Conservation (phyloP, 2,797 vertebrate genomes). For the Pampus argenteus region DNA sequence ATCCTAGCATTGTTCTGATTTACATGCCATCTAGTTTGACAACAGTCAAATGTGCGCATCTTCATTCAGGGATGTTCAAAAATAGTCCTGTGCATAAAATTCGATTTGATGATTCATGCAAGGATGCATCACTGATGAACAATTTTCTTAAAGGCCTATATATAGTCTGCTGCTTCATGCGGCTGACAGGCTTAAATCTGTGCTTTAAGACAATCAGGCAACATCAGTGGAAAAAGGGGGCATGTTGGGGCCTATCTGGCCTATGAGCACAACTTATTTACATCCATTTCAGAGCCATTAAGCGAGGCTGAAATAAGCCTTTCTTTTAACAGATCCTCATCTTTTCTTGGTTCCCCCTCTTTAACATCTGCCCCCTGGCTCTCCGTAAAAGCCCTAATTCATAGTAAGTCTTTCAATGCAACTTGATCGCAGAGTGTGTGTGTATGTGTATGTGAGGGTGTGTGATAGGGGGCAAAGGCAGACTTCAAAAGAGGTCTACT, state of each 20-base stretch:
- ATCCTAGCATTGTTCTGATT: conserved; percentile 19
- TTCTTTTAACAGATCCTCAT: conserved; percentile 60
- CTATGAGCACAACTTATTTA: conserved; percentile 63
- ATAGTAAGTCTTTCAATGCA: conserved; percentile 66
- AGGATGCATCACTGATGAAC: conserved; percentile 13
- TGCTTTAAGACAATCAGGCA: conserved; percentile 23
- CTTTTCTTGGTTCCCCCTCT: conserved; percentile 60
- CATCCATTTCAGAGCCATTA: conserved; percentile 65
- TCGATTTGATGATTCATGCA: conserved; percentile 50
- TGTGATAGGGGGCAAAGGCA: conserved; percentile 37
- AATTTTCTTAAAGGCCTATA: conserved; percentile 4
- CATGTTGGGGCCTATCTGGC: conserved; percentile 79
- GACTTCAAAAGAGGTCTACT: conserved; percentile 78
- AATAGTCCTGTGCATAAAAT: conserved; percentile 61
- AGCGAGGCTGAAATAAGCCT: conserved; percentile 39
- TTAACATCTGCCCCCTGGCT: conserved; percentile 57
- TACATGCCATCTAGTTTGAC: conserved; percentile 42
- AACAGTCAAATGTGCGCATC: conserved; percentile 26
- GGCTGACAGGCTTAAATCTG: conserved; percentile 16
- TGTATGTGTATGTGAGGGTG: conserved; percentile 14
- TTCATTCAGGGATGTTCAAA: conserved; percentile 46
- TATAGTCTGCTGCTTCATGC: conserved; percentile 17
- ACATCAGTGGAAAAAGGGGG: conserved; percentile 59
- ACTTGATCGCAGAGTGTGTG: conserved; percentile 53
- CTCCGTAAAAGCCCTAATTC: conserved; percentile 51